A percentile compares a stretch with the other conserved stretches of the same genome.
These are phyloP conservation scores for Psilopogon haemacephalus DNA, from an alignment of 2,113 vertebrate species.

Conservation along the genomic window DNA sequence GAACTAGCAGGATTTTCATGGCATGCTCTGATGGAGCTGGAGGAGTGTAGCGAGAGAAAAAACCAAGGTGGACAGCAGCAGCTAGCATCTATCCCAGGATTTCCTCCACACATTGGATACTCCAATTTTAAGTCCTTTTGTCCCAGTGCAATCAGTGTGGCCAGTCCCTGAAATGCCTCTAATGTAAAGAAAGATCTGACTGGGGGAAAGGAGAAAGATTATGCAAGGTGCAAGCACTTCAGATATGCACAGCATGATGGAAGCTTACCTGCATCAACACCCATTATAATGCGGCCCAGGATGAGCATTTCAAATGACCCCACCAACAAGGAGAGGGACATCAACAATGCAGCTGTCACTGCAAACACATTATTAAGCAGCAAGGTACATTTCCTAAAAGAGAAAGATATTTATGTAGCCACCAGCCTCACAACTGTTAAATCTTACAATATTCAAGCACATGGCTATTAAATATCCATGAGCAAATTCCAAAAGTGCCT, in stretches of 20 bases:
- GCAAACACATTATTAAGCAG: slow-evolving; percentile 89
- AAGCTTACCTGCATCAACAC: slow-evolving; percentile 88
- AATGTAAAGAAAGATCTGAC: neutral
- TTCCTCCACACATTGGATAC: neutral
- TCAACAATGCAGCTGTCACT: slow-evolving; percentile 80
- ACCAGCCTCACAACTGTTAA: neutral
- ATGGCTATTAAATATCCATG: neutral
- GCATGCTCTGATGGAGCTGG: fast-evolving
- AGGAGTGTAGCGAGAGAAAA: neutral
- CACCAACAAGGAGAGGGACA: slow-evolving; percentile 80
- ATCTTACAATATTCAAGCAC: neutral
- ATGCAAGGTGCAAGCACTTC: neutral
- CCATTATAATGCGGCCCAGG: slow-evolving; percentile 87
- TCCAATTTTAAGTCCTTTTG: neutral
- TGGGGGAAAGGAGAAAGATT: neutral
- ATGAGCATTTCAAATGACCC: slow-evolving; percentile 92
- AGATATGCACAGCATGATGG: fast-evolving
- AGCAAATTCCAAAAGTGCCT: neutral
- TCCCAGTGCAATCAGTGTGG: neutral
- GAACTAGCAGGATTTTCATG: neutral
- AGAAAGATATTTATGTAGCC: neutral
- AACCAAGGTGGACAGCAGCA: neutral
- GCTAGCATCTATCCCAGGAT: neutral
- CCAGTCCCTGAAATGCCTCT: neutral
- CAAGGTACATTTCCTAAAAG: slow-evolving; percentile 84